Conservation (phyloP, 35 echinoderm and acorn worm species). For the Patiria miniata region DNA sequence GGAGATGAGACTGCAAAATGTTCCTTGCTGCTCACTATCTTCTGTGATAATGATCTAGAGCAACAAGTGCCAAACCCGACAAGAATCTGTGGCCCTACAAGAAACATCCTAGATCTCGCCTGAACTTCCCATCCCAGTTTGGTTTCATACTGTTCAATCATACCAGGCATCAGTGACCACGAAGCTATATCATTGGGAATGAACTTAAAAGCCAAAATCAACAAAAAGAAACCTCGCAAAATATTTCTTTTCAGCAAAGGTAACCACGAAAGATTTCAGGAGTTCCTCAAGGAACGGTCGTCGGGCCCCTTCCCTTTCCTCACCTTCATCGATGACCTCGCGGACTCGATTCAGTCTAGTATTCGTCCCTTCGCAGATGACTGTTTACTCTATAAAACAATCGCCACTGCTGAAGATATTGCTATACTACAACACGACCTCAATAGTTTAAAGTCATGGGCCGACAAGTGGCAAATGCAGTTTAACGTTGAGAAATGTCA, state of each 20-base stretch:
- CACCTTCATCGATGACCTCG: too few relatives aligned
- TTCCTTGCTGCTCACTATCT: constrained; percentile 52
- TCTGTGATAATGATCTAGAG: constrained; percentile 35
- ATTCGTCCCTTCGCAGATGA: too few relatives aligned
- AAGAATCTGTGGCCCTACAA: neutral
- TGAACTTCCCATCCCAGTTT: constrained; percentile 29
- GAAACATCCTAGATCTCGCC: constrained; percentile 51
- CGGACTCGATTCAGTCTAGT: too few relatives aligned
- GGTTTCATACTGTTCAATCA: constrained; percentile 35
- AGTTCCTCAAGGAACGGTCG: neutral
- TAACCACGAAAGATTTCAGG: neutral
- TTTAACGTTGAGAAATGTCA: too few relatives aligned
- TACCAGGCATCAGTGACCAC: constrained; percentile 29
- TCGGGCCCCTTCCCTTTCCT: too few relatives aligned
- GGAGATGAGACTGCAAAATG: constrained; percentile 36
- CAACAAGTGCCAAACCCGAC: constrained; percentile 28
- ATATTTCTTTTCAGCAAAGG: constrained; percentile 15
- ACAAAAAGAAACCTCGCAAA: constrained; percentile 8
- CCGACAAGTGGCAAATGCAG: too few relatives aligned
- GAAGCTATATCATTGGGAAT: constrained; percentile 20
- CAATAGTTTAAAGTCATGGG: too few relatives aligned
- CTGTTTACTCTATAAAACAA: too few relatives aligned
- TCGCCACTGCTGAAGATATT: too few relatives aligned
- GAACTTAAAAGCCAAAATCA: constrained; percentile 29
- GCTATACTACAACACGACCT: too few relatives aligned